Evolutionary conservation across 2,888 invertebrate species (phyloP).

Genomic region (Mesochorus sp.): DNA sequence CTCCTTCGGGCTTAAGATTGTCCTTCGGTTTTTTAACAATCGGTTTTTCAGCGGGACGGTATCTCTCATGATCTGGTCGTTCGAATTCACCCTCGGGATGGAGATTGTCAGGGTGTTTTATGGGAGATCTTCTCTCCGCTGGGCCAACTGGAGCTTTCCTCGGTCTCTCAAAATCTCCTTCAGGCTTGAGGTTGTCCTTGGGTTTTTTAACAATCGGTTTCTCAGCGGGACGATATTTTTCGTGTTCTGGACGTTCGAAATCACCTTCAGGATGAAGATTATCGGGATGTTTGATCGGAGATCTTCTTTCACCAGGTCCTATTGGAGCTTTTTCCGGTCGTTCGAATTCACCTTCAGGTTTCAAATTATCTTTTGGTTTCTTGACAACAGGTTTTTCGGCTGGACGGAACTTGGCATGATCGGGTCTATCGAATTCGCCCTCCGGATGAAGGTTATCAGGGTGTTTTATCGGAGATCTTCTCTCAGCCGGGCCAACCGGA

Average conservation of each 20-base stretch:
- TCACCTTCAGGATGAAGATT: too few species aligned
- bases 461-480: conserved; percentile 84
- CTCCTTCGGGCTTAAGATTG: conserved; percentile 81
- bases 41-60: conserved; percentile 80
- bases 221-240: conserved; percentile 67
- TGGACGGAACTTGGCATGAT: conserved; percentile 60
- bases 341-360: conserved; percentile 78
- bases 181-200: too few species aligned
- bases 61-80: conserved; percentile 79
- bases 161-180: conserved; percentile 81
- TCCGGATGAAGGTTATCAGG: conserved; percentile 83
- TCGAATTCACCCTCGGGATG: conserved; percentile 83
- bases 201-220: conserved; percentile 74
- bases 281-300: too few species aligned
- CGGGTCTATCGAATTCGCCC: conserved; percentile 82
- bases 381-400: conserved; percentile 79
- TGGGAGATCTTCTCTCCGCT: conserved; percentile 84
- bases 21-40: conserved; percentile 73
- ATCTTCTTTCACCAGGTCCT: too few species aligned
- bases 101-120: conserved; percentile 83
- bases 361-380: conserved; percentile 84
- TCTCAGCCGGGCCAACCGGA: too few species aligned
- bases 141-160: conserved; percentile 83
- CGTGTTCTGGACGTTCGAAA: conserved; percentile 68
- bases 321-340: conserved; percentile 80